phyloP scores from a whole-genome alignment of 1,140 invertebrate genomes.

The Heliconius hermathena region DNA sequence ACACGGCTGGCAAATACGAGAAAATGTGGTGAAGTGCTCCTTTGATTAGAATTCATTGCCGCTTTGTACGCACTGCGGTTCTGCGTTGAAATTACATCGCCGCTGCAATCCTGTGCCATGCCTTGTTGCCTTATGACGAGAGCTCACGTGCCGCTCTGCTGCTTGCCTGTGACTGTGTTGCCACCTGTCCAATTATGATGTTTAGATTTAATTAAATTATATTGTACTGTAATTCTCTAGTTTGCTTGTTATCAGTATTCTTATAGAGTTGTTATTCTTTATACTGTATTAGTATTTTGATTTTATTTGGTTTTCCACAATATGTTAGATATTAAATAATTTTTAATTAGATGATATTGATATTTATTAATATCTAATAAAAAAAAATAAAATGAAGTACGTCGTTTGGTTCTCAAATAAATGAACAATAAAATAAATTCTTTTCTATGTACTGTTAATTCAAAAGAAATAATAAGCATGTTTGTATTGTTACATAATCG shows the following conservation, averaged over 20 bases:
- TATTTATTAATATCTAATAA: too few relatives aligned
- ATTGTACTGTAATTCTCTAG: neutral
- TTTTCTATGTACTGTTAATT: too few relatives aligned
- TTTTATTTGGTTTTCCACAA: neutral
- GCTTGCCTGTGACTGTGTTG: neutral
- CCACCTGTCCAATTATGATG: neutral
- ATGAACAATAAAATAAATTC: too few relatives aligned
- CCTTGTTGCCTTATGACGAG: slow-evolving; percentile 13
- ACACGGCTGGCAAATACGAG: slow-evolving; percentile 29
- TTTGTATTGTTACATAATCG: neutral
- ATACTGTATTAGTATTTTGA: neutral
- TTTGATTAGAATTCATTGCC: slow-evolving; percentile 47
- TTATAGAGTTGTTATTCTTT: neutral
- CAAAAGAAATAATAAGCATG: too few relatives aligned
- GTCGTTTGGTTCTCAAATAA: too few relatives aligned
- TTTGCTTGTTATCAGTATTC: neutral
- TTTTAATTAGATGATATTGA: too few relatives aligned
- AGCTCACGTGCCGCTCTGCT: neutral
- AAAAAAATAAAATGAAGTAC: too few relatives aligned
- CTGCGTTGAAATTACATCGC: slow-evolving; percentile 19
- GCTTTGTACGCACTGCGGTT: slow-evolving; percentile 43
- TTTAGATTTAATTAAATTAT: slow-evolving; percentile 2
- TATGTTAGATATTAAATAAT: neutral
- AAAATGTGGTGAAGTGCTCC: slow-evolving; percentile 38
- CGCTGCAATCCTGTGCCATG: slow-evolving; percentile 7